Conservation (phyloP, 2,797 vertebrate species). For the Lepilemur ruficaudatus region DNA sequence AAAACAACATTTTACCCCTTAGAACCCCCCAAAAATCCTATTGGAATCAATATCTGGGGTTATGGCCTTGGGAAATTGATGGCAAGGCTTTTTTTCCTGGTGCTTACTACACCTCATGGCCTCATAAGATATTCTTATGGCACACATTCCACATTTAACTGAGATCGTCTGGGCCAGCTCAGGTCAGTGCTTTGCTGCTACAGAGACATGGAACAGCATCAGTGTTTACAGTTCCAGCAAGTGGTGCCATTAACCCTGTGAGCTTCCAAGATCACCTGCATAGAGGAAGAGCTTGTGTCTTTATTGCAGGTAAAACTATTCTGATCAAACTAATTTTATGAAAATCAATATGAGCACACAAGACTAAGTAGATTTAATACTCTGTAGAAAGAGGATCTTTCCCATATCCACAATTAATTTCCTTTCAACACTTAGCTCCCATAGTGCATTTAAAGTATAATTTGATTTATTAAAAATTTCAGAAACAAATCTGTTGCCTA, state of each 20-base stretch:
- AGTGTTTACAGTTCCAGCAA: neutral
- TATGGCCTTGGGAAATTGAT: constrained; percentile 20
- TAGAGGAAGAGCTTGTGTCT: neutral
- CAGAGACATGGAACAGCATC: neutral
- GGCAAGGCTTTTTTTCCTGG: neutral
- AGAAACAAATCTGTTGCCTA: constrained; percentile 20
- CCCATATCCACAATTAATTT: neutral
- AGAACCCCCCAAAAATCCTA: neutral
- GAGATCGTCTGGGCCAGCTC: neutral
- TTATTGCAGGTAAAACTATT: neutral
- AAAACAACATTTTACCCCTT: constrained; percentile 22
- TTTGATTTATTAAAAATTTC: constrained; percentile 8
- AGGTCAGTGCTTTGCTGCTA: neutral
- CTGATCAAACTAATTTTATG: constrained; percentile 45
- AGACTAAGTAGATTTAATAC: constrained; percentile 1
- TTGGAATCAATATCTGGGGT: constrained; percentile 36
- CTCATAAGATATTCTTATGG: neutral
- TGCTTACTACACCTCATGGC: neutral
- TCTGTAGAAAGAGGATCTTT: neutral
- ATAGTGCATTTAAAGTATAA: neutral
- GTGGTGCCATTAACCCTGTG: too few species aligned
- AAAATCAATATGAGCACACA: constrained; percentile 9
- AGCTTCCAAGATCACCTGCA: neutral
- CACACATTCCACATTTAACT: neutral
- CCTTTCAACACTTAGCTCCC: neutral